phyloP scores from a whole-genome alignment of 2,888 invertebrate species.

The Xestia xanthographa region DNA sequence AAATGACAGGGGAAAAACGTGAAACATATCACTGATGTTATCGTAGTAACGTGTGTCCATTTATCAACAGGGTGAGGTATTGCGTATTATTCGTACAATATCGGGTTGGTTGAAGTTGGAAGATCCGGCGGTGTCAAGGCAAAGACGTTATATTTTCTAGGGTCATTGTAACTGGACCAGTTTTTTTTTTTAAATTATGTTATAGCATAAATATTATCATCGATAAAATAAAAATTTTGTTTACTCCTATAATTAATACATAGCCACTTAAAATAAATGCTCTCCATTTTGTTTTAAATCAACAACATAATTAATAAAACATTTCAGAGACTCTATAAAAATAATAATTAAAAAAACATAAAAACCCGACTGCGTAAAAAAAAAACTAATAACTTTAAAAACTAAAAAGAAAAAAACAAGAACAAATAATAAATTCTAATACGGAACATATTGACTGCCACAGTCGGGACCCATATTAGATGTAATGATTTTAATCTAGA shows the following conservation, averaged over 20 bases:
- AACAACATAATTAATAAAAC: no score
- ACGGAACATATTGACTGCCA: no score
- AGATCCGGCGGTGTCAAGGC: conserved; percentile 39
- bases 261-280: not conserved
- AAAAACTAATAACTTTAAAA: no score
- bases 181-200: not conserved
- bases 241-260: not conserved
- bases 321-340: not conserved
- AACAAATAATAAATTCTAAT: no score
- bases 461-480: no score
- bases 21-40: conserved; percentile 76
- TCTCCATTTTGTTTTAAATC: not conserved
- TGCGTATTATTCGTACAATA: conserved; percentile 79
- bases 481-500: no score
- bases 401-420: no score
- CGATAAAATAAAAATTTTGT: not conserved
- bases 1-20: conserved; percentile 69
- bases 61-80: conserved; percentile 79
- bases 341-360: no score
- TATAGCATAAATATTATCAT: not conserved
- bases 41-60: conserved; percentile 78
- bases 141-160: not conserved
- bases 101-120: conserved; percentile 56
- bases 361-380: no score
- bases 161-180: not conserved